Evolutionary conservation across 2,888 invertebrate species (phyloP).

Genomic region (Apamea crenata): DNA sequence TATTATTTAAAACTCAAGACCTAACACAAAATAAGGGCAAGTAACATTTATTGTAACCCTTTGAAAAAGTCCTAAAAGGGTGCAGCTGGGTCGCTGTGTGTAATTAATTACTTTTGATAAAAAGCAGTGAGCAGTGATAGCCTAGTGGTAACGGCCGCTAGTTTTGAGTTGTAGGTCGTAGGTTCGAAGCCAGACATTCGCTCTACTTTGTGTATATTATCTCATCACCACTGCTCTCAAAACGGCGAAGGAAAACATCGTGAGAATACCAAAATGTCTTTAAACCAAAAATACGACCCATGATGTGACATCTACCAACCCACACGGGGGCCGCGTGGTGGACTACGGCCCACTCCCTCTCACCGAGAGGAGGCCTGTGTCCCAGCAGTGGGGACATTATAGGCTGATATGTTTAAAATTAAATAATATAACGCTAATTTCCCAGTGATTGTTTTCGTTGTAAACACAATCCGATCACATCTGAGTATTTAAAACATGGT

Average conservation of each 20-base stretch:
- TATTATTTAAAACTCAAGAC: background rate
- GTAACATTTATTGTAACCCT: background rate
- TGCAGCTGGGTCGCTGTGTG: background rate
- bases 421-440: constrained; percentile 21
- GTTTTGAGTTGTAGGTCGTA: background rate
- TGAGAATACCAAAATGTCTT: background rate
- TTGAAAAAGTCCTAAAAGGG: background rate
- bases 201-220: background rate
- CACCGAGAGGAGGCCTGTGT: background rate
- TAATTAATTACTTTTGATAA: background rate
- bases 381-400: background rate
- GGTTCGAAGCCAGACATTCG: background rate
- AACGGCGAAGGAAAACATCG: too few species aligned
- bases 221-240: too few species aligned
- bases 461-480: constrained; percentile 21
- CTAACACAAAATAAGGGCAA: background rate
- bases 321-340: background rate
- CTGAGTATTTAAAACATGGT: constrained; percentile 49
- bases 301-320: background rate
- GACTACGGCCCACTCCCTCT: background rate
- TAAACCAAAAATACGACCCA: background rate
- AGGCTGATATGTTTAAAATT: background rate
- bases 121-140: background rate
- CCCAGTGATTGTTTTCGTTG: background rate
- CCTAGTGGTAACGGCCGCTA: background rate